phyloP scores from a whole-genome alignment of 2,797 vertebrate species.

The Xyrichtys novacula region DNA sequence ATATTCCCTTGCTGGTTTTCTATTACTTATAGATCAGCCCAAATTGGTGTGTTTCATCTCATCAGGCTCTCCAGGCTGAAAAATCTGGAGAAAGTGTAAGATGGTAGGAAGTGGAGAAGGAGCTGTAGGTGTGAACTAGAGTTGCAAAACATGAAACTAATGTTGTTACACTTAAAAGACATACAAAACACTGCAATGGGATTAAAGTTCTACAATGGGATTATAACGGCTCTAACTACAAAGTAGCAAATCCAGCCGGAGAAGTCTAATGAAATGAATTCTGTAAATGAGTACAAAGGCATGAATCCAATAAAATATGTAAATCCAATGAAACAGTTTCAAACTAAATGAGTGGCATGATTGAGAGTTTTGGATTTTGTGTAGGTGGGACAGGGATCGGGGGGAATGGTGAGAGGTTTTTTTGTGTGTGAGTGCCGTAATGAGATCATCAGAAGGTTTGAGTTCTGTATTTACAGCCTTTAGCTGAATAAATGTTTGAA shows the following conservation, averaged over 20 bases:
- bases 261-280: conserved; percentile 21
- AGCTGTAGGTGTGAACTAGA: conserved; percentile 24
- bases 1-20: too few species aligned
- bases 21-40: too few species aligned
- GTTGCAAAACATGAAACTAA: conserved; percentile 26
- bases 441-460: background rate
- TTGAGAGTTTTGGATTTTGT: background rate
- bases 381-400: background rate
- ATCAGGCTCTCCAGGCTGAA: too few species aligned
- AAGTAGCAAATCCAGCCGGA: conserved; percentile 33
- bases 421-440: background rate
- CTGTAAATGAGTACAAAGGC: conserved; percentile 1
- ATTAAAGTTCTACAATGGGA: conserved; percentile 50
- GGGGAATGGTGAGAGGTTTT: background rate
- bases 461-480: background rate
- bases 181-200: conserved; percentile 36
- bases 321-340: conserved; percentile 17
- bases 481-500: conserved; percentile 22
- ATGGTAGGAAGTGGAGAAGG: background rate
- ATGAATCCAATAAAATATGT: conserved; percentile 31
- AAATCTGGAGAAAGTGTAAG: background rate
- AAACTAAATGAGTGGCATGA: conserved; percentile 8
- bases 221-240: conserved; percentile 38
- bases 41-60: too few species aligned
- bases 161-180: conserved; percentile 34